Evolutionary conservation across 2,113 vertebrate species (phyloP), one percentile per base, ranked within the genome.

Genomic region (Cavia aperea): DNA sequence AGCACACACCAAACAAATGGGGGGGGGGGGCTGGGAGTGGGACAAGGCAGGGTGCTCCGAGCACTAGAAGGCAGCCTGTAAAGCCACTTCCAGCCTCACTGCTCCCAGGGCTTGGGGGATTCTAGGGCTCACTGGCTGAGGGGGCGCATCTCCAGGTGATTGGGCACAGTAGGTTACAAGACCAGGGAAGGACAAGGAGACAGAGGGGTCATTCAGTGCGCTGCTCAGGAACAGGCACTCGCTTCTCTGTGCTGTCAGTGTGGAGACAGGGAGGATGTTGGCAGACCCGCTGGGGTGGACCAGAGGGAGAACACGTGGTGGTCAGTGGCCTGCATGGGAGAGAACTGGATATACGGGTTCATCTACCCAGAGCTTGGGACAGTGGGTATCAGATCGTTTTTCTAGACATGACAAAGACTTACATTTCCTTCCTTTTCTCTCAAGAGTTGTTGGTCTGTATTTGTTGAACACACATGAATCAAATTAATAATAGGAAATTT

Each of bases 131-230:
- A 18, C 29, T 56, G 4, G 43, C 21, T 72, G 43, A 2, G 19
- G 7, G 4, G 4, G 13, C 79, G 51, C 65, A 72, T 24, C 2
- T 23, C 0, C 0, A 0, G 31, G 1, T 31, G 31, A 18, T 23
- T 1, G 8, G 8, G 5, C 6, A 5, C 33, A 9, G 1, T 16
- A 14, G 31, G 36, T 21, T 39, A 4, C 31, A 66, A 70, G 33
- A 31, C 29, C 26, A 1, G 9, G 10, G 29, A 29, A 70, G 21
- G 51, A 29, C 10, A n/a, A 7, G n/a, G 70, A 11, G 4, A 3
- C 6, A 12, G 18, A 51, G 9, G 10, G 49, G 36, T 78, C 62
- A 33, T 14, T 36, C 16, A 26, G 24, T 23, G 62, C 1, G 1
- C 62, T 68, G 36, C 19, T 63, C 51, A 66, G 33, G 16, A 36